Conservation (phyloP, 1,140 invertebrate genomes). For the Piezodorus guildinii region DNA sequence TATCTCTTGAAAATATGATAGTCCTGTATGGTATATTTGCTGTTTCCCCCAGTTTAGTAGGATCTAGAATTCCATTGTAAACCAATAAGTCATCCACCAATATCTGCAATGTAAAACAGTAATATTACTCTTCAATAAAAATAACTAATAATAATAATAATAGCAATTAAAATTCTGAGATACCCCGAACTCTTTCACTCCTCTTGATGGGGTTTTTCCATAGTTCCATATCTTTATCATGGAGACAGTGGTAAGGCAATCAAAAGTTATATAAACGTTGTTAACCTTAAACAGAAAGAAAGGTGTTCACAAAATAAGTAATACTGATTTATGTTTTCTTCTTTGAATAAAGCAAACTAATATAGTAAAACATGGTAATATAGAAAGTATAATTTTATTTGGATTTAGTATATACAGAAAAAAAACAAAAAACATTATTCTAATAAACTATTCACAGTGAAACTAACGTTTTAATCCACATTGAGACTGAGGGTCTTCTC, state of each 20-base stretch:
- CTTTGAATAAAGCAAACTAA: too few species aligned
- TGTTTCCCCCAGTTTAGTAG: background rate
- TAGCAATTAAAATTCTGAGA: conserved; percentile 28
- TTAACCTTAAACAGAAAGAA: conserved; percentile 38
- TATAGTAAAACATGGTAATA: too few species aligned
- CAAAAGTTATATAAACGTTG: conserved; percentile 68
- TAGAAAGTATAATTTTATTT: too few species aligned
- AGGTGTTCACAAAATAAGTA: background rate
- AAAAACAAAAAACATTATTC: too few species aligned
- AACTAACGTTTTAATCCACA: too few species aligned
- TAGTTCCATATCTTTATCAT: conserved; percentile 78
- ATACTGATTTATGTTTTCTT: too few species aligned
- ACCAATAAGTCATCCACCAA: conserved; percentile 63
- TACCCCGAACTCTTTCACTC: conserved; percentile 72
- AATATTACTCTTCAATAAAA: conserved; percentile 17
- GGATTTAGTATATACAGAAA: too few species aligned
- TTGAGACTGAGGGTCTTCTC: too few species aligned
- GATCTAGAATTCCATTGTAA: conserved; percentile 54
- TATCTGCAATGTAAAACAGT: conserved; percentile 38
- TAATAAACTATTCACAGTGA: too few species aligned
- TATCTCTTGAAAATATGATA: conserved; percentile 34
- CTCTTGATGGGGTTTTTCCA: conserved; percentile 59
- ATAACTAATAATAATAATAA: conserved; percentile 12
- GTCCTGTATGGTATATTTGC: conserved; percentile 34
- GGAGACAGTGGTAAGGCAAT: conserved; percentile 56